Percentiles rank a stretch among this genome's conserved stretches.
phyloP scores from a whole-genome alignment of 2,797 vertebrate genomes.

The Heliangelus exortis region DNA sequence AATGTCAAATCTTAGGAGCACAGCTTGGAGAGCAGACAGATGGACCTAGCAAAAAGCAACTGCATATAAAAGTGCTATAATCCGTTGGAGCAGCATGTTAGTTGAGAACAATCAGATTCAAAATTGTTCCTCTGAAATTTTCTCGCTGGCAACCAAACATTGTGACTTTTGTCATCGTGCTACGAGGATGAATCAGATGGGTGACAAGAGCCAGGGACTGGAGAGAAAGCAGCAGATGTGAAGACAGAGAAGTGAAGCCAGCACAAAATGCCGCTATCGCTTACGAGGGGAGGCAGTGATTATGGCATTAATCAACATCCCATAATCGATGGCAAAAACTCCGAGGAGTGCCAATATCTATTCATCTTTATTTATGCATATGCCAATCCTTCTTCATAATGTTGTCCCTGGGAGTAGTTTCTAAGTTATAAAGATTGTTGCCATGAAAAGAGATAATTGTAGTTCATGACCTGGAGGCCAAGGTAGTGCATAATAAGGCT shows the following conservation, averaged over 20 bases:
- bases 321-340: slow-evolving; percentile 66
- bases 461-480: slow-evolving; percentile 57
- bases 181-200: slow-evolving; percentile 58
- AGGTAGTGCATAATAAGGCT: slow-evolving; percentile 62
- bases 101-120: slow-evolving; percentile 60
- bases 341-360: slow-evolving; percentile 54
- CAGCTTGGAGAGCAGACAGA: slow-evolving; percentile 50
- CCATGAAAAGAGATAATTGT: slow-evolving; percentile 63
- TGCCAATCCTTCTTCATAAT: slow-evolving; percentile 58
- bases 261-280: slow-evolving; percentile 50
- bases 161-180: slow-evolving; percentile 67
- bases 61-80: slow-evolving; percentile 50
- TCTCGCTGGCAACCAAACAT: slow-evolving; percentile 61
- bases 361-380: slow-evolving; percentile 64
- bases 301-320: slow-evolving; percentile 68
- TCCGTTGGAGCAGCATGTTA: slow-evolving; percentile 43
- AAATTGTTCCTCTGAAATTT: slow-evolving; percentile 68
- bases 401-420: slow-evolving; percentile 63
- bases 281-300: slow-evolving; percentile 50
- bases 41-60: slow-evolving; percentile 47
- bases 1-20: slow-evolving; percentile 64
- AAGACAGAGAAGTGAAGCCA: slow-evolving; percentile 40
- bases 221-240: slow-evolving; percentile 61
- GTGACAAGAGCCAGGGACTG: slow-evolving; percentile 51
- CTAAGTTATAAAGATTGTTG: slow-evolving; percentile 60